phyloP scores from a whole-genome alignment of 2,888 invertebrate species.

The Aleiodes leptofemur region DNA sequence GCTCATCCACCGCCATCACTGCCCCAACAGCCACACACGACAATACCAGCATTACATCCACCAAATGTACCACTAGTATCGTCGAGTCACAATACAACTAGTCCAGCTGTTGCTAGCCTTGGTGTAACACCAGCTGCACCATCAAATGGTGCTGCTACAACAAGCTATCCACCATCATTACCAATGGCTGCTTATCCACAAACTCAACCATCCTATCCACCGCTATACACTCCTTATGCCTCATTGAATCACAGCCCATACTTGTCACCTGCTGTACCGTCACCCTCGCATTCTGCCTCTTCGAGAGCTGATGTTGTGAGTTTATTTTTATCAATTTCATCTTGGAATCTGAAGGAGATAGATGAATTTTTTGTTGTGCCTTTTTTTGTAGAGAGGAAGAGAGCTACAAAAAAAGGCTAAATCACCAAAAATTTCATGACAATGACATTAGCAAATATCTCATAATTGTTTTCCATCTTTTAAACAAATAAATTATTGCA shows the following conservation, averaged over 20 bases:
- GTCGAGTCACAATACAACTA: conserved; percentile 74
- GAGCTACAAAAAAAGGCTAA: too few species aligned
- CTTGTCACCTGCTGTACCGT: conserved; percentile 79
- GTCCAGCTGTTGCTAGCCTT: conserved; percentile 77
- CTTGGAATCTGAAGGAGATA: neutral
- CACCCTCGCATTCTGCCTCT: conserved; percentile 78
- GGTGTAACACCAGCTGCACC: conserved; percentile 79
- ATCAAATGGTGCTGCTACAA: conserved; percentile 74
- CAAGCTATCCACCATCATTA: conserved; percentile 70
- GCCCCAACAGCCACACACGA: conserved; percentile 71
- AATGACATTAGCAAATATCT: too few species aligned
- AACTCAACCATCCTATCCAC: conserved; percentile 78
- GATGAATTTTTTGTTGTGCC: neutral
- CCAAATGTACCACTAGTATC: conserved; percentile 74
- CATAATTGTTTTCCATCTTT: too few species aligned
- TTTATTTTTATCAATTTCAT: conserved; percentile 58
- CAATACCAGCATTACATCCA: conserved; percentile 73
- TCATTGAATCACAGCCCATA: conserved; percentile 85
- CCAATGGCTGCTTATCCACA: conserved; percentile 74
- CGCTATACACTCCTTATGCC: conserved; percentile 88
- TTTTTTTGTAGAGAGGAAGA: too few species aligned
- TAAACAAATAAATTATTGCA: too few species aligned
- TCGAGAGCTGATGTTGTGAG: conserved; percentile 80
- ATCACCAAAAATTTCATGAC: too few species aligned
- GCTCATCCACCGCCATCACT: conserved; percentile 73